Percentiles rank a stretch among this genome's conserved stretches.
phyloP scores from a whole-genome alignment of 2,888 invertebrate species.

The Sepioteuthis lessoniana region DNA sequence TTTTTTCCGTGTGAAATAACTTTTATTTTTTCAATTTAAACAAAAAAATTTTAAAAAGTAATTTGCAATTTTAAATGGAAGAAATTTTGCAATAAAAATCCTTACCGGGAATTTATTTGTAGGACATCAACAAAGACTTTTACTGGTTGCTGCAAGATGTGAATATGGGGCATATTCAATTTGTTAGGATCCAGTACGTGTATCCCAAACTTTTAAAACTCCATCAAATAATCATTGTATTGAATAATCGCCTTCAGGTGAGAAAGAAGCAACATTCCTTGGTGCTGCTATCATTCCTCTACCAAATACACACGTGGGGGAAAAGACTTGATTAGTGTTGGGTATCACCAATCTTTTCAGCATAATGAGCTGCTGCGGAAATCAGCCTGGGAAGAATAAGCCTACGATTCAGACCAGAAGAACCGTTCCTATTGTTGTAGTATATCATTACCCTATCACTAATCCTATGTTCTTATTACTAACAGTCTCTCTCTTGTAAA shows the following conservation, averaged over 20 bases:
- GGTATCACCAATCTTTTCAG: too few species aligned
- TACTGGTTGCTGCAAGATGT: conserved; percentile 87
- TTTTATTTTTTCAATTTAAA: not conserved
- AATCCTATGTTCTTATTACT: too few species aligned
- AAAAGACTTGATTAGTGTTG: too few species aligned
- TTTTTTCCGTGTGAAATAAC: too few species aligned
- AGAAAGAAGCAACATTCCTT: conserved; percentile 61
- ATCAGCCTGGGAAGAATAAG: too few species aligned
- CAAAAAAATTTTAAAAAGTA: not conserved
- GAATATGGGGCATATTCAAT: conserved; percentile 91
- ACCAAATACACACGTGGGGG: conserved; percentile 63
- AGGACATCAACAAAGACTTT: conserved; percentile 85
- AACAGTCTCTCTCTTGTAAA: too few species aligned
- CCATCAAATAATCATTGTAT: conserved; percentile 80
- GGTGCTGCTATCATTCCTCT: conserved; percentile 56
- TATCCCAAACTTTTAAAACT: conserved; percentile 91
- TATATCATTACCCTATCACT: too few species aligned
- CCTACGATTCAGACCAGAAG: too few species aligned
- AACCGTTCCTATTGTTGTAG: too few species aligned
- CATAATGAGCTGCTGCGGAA: too few species aligned
- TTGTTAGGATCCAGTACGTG: conserved; percentile 84
- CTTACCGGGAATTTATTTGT: conserved; percentile 50
- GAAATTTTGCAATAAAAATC: not conserved
- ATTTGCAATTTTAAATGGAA: not conserved
- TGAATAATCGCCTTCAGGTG: conserved; percentile 72